phyloP scores from a whole-genome alignment of 1,140 invertebrate genomes.

The Pseudomyrmex pallidus region DNA sequence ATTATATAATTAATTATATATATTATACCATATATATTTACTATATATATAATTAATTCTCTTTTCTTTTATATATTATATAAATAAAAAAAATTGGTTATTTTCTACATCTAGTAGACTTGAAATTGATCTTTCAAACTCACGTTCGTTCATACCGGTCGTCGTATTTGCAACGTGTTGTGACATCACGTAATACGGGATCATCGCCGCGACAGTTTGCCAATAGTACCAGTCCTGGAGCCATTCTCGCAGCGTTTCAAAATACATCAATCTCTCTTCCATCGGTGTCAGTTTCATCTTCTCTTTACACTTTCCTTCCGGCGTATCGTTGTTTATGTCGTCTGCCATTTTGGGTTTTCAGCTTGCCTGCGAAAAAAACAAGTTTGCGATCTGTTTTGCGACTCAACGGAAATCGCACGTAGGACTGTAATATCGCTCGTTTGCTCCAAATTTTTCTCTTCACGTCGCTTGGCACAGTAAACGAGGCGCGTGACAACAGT shows the following conservation, averaged over 20 bases:
- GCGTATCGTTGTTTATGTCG: constrained; percentile 59
- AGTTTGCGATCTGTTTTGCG: background rate
- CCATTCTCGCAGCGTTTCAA: constrained; percentile 85
- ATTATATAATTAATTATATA: too few relatives aligned
- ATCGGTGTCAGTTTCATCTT: constrained; percentile 24
- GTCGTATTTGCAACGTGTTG: constrained; percentile 79
- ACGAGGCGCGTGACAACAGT: background rate
- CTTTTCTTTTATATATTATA: background rate
- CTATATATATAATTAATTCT: background rate
- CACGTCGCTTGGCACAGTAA: background rate
- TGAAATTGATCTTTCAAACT: background rate
- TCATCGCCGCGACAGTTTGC: constrained; percentile 84
- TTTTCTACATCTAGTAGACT: background rate
- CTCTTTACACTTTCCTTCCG: constrained; percentile 16
- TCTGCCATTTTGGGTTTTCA: constrained; percentile 64
- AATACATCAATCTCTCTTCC: constrained; percentile 83
- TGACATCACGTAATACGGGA: constrained; percentile 84
- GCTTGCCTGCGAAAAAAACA: constrained; percentile 5
- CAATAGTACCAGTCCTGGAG: constrained; percentile 85
- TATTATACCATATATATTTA: too few relatives aligned
- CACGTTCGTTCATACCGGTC: constrained; percentile 69
- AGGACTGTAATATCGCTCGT: too few relatives aligned
- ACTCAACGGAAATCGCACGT: background rate
- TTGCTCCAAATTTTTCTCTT: background rate
- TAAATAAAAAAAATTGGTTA: background rate